phyloP scores from a whole-genome alignment of 2,888 invertebrate species.

The Andrena trimmerana region DNA sequence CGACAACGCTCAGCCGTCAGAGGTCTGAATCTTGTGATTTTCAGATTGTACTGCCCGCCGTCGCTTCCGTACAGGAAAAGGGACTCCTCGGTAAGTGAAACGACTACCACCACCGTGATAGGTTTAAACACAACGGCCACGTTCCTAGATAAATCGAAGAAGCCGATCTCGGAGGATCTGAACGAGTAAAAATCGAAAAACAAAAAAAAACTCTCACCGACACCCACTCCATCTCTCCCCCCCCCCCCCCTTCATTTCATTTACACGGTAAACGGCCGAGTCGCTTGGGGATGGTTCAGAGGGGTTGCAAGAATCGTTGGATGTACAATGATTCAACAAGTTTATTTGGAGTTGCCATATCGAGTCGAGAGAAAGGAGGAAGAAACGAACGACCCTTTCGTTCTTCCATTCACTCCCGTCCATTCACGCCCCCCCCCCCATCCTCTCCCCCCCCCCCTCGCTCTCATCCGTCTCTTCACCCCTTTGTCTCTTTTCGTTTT shows the following conservation, averaged over 20 bases:
- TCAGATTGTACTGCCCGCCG: slow-evolving; percentile 90
- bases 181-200: slow-evolving; percentile 51
- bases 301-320: slow-evolving; percentile 31
- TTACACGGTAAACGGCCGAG: slow-evolving; percentile 11
- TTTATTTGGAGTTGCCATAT: slow-evolving; percentile 49
- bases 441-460: neutral
- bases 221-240: neutral
- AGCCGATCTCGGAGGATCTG: slow-evolving; percentile 78
- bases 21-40: slow-evolving; percentile 59
- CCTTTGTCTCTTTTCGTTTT: slow-evolving; percentile 3
- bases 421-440: slow-evolving; percentile 20
- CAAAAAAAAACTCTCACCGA: too few relatives aligned
- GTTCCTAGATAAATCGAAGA: slow-evolving; percentile 79
- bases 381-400: slow-evolving; percentile 2
- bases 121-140: slow-evolving; percentile 79
- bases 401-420: slow-evolving; percentile 32
- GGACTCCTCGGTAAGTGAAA: slow-evolving; percentile 92
- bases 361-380: slow-evolving; percentile 7
- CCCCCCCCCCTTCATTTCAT: neutral
- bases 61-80: slow-evolving; percentile 89
- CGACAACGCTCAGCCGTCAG: slow-evolving; percentile 2
- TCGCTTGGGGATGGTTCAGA: slow-evolving; percentile 39
- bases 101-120: slow-evolving; percentile 90
- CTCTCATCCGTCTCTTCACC: slow-evolving; percentile 1
- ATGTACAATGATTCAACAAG: slow-evolving; percentile 42